Base-by-base conservation (phyloP, 2,888 invertebrate species). In the Nemoura dubitans region DNA sequence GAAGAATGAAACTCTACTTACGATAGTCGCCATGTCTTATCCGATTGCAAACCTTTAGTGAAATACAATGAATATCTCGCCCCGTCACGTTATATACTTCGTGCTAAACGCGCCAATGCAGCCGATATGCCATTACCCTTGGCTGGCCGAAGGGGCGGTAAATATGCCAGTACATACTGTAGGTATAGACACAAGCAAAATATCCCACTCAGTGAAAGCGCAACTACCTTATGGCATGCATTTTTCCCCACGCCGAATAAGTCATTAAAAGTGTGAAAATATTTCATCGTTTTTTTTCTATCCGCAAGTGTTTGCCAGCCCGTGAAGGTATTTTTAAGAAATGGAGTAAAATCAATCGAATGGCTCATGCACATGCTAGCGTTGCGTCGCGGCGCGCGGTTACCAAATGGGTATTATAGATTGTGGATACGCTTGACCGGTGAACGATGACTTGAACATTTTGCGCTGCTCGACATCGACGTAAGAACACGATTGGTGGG, bases 321-420 rank as follows among this genome's bases (percentile, higher is more conserved):
- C 81, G 81, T 81, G 81, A 81, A 81, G 81, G 81, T 81, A 81
- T 81, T 81, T 81, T 30, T 81, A 29, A 81, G n/a, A n/a, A 81
- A 6, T 81, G 30, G 25, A 81, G 29, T 81, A 59, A 59, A 59
- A 59, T 59, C 59, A 59, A 59, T 59, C 59, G 59, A 59, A 59
- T 59, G 59, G 59, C 59, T 59, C 59, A 59, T 59, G 59, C 59
- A 59, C 59, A 59, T 59, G 59, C 59, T 59, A 7, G 59, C 59
- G 14, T 2, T 59, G 59, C 59, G 14, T 2, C 6, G 59, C 59
- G 21, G 59, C 2, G 6, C 6, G 59, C 59, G 59, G 59, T 59
- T 59, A 59, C 59, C 59, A 59, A 59, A 59, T 59, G 59, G 14
- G 14, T 59, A 59, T 59, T 59, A 59, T 59, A 59, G 59, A 59